Base-by-base conservation (phyloP, 2,113 vertebrate genomes). In the Junco hyemalis region DNA sequence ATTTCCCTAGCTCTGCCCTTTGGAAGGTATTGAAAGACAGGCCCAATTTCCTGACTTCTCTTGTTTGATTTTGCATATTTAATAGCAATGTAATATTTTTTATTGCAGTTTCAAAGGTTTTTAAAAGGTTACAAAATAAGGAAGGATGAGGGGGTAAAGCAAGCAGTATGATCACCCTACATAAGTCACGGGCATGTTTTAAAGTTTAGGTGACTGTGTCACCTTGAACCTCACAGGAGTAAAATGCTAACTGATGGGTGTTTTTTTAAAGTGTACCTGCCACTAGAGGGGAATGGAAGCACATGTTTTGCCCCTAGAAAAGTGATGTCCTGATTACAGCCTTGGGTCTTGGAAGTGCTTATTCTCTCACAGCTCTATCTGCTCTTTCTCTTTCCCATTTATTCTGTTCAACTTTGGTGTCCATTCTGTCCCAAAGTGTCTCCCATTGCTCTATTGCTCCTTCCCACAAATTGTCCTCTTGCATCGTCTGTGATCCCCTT, bases 201-300 rank as follows among this genome's bases (percentile, higher is more conserved):
- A 36, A 80, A 65, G 14, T 47, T 64, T 2, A 69, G 26, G 5
- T 78, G 60, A 6, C 19, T 28, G 4, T 90, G 31, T 69, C 69
- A 40, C 22, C 65, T 79, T 76, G 28, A 57, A 31, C 45, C 35
- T 15, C 47, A 6, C 25, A 38, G 68, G 44, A 68, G n/a, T 69
- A 44, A 82, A 71, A 51, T 74, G 45, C 28, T 42, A 16, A 66
- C 25, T 31, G 15, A 21, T 63, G 42, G 8, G 38, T 40, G 8
- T 76, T 81, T 44, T 5, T 80, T 83, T 45, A 2, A 44, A 73
- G 31, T 68, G 28, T 94, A 74, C 90, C 73, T 96, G 92, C 93
- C 93, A 69, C 95, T 96, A 96, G 93, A 88, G 93, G 95, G 96
- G 92, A 96, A 96, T 93, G 93, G 70, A 96, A 91, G 90, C 50